A percentile compares a stretch with the other conserved stretches of the same genome.
phyloP scores from a whole-genome alignment of 2,113 vertebrate genomes.

The Leptobrachium ailaonicum region DNA sequence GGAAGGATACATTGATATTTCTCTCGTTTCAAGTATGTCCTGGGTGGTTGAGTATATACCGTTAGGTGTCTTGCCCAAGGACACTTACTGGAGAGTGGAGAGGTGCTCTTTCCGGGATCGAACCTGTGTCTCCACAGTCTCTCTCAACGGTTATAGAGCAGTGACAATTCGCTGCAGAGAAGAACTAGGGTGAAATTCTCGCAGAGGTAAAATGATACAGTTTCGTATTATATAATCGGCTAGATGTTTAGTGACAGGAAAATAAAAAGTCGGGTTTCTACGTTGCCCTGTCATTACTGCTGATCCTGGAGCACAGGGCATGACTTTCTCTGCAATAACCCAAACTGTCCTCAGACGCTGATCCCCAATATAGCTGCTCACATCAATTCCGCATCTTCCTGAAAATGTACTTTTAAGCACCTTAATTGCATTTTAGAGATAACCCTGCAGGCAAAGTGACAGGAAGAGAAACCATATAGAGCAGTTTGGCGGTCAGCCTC shows the following conservation, averaged over 20 bases:
- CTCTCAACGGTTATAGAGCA: too few relatives aligned
- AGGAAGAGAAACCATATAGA: slow-evolving; percentile 88
- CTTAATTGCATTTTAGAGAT: slow-evolving; percentile 98
- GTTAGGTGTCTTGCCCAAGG: too few relatives aligned
- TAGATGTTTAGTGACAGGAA: slow-evolving; percentile 14
- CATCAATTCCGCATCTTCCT: slow-evolving; percentile 90
- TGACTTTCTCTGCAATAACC: slow-evolving; percentile 58
- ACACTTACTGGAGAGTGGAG: too few relatives aligned
- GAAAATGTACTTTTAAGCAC: slow-evolving; percentile 96
- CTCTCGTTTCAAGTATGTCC: too few relatives aligned
- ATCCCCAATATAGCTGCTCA: slow-evolving; percentile 69
- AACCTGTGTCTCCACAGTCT: too few relatives aligned
- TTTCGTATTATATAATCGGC: too few relatives aligned
- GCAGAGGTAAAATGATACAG: too few relatives aligned
- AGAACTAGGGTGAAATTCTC: too few relatives aligned
- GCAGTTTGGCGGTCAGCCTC: slow-evolving; percentile 77
- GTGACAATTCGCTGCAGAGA: too few relatives aligned
- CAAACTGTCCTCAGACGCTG: slow-evolving; percentile 65
- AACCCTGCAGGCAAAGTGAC: slow-evolving; percentile 89
- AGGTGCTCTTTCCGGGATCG: too few relatives aligned
- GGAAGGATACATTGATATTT: too few relatives aligned
- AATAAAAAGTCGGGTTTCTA: slow-evolving; percentile 5
- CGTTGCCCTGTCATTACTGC: not conserved
- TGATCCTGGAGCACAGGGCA: slow-evolving; percentile 51
- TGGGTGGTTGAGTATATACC: too few relatives aligned